A percentile compares a stretch with the other conserved stretches of the same genome.
phyloP scores from a whole-genome alignment of 1,140 invertebrate species.

The Orius insidiosus region DNA sequence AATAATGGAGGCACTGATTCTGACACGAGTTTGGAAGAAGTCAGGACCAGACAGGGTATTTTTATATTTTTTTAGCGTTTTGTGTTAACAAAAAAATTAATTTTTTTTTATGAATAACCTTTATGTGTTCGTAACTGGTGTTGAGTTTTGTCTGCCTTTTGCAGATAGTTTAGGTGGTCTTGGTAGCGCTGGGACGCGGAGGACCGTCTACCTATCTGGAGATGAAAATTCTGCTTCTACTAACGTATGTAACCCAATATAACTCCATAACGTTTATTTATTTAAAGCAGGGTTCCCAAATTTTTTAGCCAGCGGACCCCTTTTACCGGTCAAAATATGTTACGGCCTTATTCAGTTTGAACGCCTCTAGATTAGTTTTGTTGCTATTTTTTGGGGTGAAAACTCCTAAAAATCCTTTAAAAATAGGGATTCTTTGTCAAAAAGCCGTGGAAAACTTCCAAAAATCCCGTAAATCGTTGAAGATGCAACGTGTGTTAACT shows the following conservation, averaged over 20 bases:
- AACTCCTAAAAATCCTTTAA: too few species aligned
- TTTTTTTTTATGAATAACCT: not conserved
- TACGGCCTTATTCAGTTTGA: too few species aligned
- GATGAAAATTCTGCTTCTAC: constrained; percentile 32
- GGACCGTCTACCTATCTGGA: constrained; percentile 67
- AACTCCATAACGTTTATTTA: not conserved
- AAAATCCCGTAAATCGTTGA: too few species aligned
- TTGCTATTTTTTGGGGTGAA: too few species aligned
- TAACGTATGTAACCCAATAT: constrained; percentile 17
- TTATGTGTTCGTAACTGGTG: not conserved
- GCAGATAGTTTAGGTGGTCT: constrained; percentile 29
- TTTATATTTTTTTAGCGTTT: constrained; percentile 41
- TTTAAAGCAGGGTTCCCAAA: too few species aligned
- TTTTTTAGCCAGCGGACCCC: too few species aligned
- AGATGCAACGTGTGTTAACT: too few species aligned
- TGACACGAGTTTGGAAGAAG: constrained; percentile 50
- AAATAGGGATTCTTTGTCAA: too few species aligned
- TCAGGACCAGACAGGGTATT: constrained; percentile 20
- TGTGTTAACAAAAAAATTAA: constrained; percentile 5
- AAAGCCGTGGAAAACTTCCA: too few species aligned
- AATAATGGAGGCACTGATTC: constrained; percentile 44
- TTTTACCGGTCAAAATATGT: too few species aligned
- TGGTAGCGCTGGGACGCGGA: constrained; percentile 54
- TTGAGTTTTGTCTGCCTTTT: constrained; percentile 7
- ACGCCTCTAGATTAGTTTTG: too few species aligned